Percentiles rank a stretch among this genome's conserved stretches.
Evolutionary conservation across 2,888 invertebrate genomes (phyloP).

Genomic region (Dicycla oo): DNA sequence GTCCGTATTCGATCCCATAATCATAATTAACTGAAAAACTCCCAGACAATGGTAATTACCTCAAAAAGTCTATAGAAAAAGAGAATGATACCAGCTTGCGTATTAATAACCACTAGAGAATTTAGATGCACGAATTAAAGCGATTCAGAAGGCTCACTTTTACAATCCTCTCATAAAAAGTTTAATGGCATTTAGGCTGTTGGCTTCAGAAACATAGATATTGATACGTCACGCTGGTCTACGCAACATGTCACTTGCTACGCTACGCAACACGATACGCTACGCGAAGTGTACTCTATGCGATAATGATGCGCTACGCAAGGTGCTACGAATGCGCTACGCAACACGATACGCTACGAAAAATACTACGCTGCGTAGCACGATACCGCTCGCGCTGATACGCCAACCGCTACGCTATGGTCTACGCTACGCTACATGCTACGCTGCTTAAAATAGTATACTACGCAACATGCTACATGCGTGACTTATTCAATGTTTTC

Average conservation of each 20-base stretch:
- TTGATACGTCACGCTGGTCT: background rate
- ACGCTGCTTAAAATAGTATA: background rate
- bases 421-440: background rate
- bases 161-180: background rate
- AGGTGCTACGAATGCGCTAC: background rate
- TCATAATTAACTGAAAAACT: constrained; percentile 55
- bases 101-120: constrained; percentile 59
- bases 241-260: too few relatives aligned
- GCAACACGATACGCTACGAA: background rate
- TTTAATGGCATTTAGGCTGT: background rate
- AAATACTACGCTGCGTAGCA: background rate
- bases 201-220: background rate
- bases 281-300: too few relatives aligned
- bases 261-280: too few relatives aligned
- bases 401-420: background rate
- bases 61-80: constrained; percentile 56
- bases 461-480: background rate
- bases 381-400: background rate
- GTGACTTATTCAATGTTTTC: too few relatives aligned
- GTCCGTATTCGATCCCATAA: constrained; percentile 27
- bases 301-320: too few relatives aligned
- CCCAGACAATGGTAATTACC: constrained; percentile 63
- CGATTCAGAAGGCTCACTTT: constrained; percentile 30
- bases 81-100: constrained; percentile 47
- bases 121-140: background rate